These are phyloP conservation scores for Acronicta leporina DNA, from an alignment of 2,888 invertebrate species.

Conservation along the genomic window DNA sequence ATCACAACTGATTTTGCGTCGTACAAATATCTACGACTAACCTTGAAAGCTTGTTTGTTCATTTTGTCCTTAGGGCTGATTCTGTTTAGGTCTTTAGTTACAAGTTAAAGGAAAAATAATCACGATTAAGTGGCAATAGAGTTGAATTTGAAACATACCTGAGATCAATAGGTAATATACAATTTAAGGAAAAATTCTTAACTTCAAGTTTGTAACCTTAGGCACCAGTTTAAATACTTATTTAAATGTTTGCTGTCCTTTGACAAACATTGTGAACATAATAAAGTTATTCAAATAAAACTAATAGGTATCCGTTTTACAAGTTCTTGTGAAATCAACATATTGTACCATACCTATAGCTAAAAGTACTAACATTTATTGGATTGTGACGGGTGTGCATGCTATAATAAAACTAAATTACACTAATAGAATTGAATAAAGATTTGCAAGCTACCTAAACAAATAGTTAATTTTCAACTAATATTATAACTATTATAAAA, in stretches of 20 bases:
- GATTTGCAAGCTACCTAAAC: no score
- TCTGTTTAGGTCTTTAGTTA: slow-evolving; percentile 28
- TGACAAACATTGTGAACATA: slow-evolving; percentile 22
- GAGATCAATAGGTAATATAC: slow-evolving; percentile 10
- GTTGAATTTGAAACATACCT: slow-evolving; percentile 33
- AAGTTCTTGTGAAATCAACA: slow-evolving; percentile 10
- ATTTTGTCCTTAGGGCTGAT: slow-evolving; percentile 5
- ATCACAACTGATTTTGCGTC: slow-evolving; percentile 25
- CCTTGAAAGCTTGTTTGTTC: slow-evolving; percentile 29
- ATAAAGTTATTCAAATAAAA: slow-evolving; percentile 27
- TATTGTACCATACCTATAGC: no score
- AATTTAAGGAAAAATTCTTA: slow-evolving; percentile 40
- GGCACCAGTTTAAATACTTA: slow-evolving; percentile 33
- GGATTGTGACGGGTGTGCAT: no score
- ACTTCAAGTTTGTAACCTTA: slow-evolving; percentile 34
- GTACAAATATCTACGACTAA: slow-evolving; percentile 27
- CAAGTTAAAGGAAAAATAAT: slow-evolving; percentile 20
- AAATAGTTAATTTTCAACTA: neutral
- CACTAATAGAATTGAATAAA: no score
- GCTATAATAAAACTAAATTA: no score
- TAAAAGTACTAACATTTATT: no score
- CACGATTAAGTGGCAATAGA: slow-evolving; percentile 20
- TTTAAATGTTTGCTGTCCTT: slow-evolving; percentile 38
- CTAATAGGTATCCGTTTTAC: slow-evolving; percentile 23
- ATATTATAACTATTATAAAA: slow-evolving; percentile 2